Evolutionary conservation across 1,140 invertebrate genomes (phyloP).

Genomic region (Calliopsis andreniformis): DNA sequence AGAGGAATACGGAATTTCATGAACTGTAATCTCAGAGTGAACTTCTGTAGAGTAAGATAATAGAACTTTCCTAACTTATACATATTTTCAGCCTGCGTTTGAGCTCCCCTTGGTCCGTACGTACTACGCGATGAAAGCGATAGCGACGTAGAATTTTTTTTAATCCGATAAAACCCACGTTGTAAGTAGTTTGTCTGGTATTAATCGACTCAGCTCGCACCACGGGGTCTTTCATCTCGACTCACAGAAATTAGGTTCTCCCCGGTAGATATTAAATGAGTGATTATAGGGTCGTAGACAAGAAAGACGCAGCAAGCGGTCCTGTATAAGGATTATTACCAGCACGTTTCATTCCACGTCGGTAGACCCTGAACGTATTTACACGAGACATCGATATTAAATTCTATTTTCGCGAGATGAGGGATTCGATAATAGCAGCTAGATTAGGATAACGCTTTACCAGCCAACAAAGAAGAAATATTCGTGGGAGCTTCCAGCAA

Average conservation of each 20-base stretch:
- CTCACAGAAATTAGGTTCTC: conserved; percentile 28
- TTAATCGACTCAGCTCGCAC: conserved; percentile 2
- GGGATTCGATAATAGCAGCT: not conserved
- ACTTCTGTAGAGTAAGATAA: no score
- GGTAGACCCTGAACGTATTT: conserved; percentile 6
- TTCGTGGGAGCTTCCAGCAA: no score
- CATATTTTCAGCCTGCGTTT: no score
- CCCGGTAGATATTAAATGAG: conserved; percentile 56
- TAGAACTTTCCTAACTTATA: no score
- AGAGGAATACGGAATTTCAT: no score
- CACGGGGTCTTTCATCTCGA: conserved; percentile 33
- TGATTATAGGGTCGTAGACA: conserved; percentile 33
- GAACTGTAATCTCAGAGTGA: no score
- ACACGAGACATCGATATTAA: conserved; percentile 46
- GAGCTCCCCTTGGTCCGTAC: no score
- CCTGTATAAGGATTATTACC: conserved; percentile 50
- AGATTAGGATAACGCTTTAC: conserved; percentile 4
- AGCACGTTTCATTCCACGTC: not conserved
- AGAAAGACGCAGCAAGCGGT: not conserved
- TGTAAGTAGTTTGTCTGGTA: not conserved
- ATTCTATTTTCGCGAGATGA: conserved; percentile 42
- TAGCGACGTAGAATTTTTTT: conserved; percentile 1
- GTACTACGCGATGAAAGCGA: not conserved
- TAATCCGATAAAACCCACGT: not conserved
- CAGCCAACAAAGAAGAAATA: not conserved